Base-by-base conservation (phyloP, 2,113 vertebrate genomes). In the Sphaerodactylus townsendi region DNA sequence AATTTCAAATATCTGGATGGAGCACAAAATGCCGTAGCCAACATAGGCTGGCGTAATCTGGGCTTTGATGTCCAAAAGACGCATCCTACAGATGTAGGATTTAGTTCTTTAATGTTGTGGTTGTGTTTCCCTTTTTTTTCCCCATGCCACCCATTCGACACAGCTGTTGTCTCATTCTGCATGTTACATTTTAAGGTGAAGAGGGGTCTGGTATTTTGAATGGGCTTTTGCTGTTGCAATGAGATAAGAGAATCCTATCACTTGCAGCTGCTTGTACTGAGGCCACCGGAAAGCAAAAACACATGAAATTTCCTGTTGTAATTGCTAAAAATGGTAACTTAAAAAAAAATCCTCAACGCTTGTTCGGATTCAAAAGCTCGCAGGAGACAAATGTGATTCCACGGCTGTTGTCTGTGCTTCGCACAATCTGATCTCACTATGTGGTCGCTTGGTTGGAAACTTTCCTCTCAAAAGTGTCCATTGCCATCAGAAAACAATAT, bases 221-320 rank as follows among this genome's bases (percentile, higher is more conserved):
- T 90, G 48, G 9, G 84, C 71, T 5, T 85, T 93, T 89, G 21
- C 89, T 93, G 81, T 41, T 90, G 77, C 90, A 93, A 82, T 81
- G 39, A 79, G 79, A 81, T 88, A 83, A 94, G 64, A 41, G 19
- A 64, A 89, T 71, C 86, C 2, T 3, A 83, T 62, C 23, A 87
- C 9, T 87, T 81, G 14, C 25, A 50, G 23, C 35, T 74, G 10
- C 72, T 82, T 90, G 28, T 79, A 48, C 74, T 39, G 70, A 86
- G 46, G 21, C 82, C 82, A 85, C 81, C 39, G 77, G 81, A 85
- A 72, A 41, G 15, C n/a, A 83, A 86, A 71, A 88, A 84, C 6
- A 87, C 85, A 80, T 11, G 21, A 0, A 0, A 53, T 82, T 21
- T 82, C 71, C 19, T 90, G 46, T 65, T 88, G 21, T 62, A 92